Evolutionary conservation across 2,113 vertebrate genomes (phyloP).

Genomic region (Dolichotis patagonum): DNA sequence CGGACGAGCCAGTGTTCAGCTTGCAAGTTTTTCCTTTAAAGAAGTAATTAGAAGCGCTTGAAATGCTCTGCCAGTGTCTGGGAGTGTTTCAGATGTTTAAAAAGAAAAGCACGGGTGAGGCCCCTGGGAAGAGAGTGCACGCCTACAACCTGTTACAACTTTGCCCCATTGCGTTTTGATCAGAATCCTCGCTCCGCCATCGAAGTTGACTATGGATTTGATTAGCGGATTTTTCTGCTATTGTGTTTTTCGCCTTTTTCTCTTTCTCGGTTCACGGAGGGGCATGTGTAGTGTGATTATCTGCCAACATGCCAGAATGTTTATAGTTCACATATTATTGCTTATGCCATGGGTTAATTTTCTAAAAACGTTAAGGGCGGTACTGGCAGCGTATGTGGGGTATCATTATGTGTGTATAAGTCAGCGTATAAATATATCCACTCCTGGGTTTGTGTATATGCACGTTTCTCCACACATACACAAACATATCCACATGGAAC

Average conservation of each 20-base stretch:
- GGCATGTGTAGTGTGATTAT: slow-evolving; percentile 46
- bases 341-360: slow-evolving; percentile 67
- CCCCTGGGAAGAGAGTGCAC: not conserved
- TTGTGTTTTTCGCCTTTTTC: slow-evolving; percentile 62
- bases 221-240: slow-evolving; percentile 68
- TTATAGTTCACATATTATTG: slow-evolving; percentile 64
- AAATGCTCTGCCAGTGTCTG: slow-evolving; percentile 16
- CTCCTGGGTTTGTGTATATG: slow-evolving; percentile 62
- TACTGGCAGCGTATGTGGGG: slow-evolving; percentile 60
- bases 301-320: slow-evolving; percentile 68
- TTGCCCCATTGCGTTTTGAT: slow-evolving; percentile 73
- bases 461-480: not conserved
- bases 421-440: slow-evolving; percentile 45
- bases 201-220: slow-evolving; percentile 65
- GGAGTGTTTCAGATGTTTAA: slow-evolving; percentile 57
- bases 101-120: slow-evolving; percentile 34
- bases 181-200: slow-evolving; percentile 65
- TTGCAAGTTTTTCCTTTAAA: slow-evolving; percentile 69
- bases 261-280: slow-evolving; percentile 60
- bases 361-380: slow-evolving; percentile 64
- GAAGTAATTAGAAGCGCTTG: slow-evolving; percentile 56
- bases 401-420: slow-evolving; percentile 56
- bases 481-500: slow-evolving; percentile 70
- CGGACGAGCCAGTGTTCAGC: slow-evolving; percentile 71
- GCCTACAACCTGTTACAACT: slow-evolving; percentile 64